Base-by-base conservation (phyloP, 1,140 invertebrate species). In the Drosophila repleta region DNA sequence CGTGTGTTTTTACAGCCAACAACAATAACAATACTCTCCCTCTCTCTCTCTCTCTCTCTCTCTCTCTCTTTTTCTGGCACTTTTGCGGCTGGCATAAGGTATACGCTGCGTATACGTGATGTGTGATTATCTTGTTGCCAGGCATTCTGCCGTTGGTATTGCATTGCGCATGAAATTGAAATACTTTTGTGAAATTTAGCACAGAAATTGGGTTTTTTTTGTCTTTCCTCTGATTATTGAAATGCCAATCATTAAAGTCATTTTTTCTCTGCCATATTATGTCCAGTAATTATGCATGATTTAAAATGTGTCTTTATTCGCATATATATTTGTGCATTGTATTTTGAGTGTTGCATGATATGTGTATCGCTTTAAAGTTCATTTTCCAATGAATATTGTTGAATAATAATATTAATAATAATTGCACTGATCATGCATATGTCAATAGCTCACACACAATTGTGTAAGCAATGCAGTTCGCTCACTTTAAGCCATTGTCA, bases 1-100 rank as follows among this genome's bases (percentile, higher is more conserved):
- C 83, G 83, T 88, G 83, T 79, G 84, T 74, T 88, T 88, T 88
- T 79, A 87, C 81, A 68, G 79, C 79, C 75, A 74, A 48, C 49
- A 69, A 37, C 43, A 63, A 49, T 51, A 80, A 69, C 68, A 84
- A 53, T 60, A 63, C 15, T 43, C 41, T 43, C 37, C 1, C 39
- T 15, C n/a, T 41, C 13, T 20, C 18, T 35, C 4, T 46, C 49
- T 32, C 29, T 48, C 13, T 43, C 41, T 43, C 37, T 10, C 39
- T 15, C n/a, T 41, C 13, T 20, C 18, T 35, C 4, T 46, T 43
- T 32, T 20, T 48, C 13, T n/a, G n/a, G n/a, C n/a, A n/a, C n/a
- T n/a, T 37, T 43, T 52, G 18, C 13, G 26, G 4, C 35, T 48
- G 35, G 26, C 37, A 41, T 37, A 67, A 46, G 71, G 74, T 62